phyloP scores from a whole-genome alignment of 2,797 vertebrate species.

The Carcharodon carcharias region DNA sequence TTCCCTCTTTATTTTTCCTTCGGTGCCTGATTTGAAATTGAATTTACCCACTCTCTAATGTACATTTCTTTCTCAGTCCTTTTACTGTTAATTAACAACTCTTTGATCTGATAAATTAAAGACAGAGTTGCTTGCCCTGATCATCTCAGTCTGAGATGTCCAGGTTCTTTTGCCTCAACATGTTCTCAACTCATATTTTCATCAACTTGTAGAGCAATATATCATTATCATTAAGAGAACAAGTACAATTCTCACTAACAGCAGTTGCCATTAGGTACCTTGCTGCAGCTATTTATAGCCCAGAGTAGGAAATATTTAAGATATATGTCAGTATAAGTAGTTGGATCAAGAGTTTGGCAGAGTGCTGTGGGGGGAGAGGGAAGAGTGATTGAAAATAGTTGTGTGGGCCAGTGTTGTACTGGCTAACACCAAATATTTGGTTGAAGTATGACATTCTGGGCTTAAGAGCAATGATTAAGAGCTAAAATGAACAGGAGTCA shows the following conservation, averaged over 20 bases:
- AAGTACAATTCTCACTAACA: not conserved
- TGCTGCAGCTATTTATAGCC: not conserved
- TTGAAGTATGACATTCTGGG: not conserved
- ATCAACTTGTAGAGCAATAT: not conserved
- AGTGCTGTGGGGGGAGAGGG: too few relatives aligned
- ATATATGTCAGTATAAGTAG: not conserved
- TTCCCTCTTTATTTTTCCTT: not conserved
- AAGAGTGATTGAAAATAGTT: not conserved
- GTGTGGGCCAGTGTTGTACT: too few relatives aligned
- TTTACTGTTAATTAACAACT: not conserved
- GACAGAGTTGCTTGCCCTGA: not conserved
- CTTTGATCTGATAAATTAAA: not conserved
- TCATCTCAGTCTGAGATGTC: not conserved
- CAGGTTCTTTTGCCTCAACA: not conserved
- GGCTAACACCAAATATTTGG: not conserved
- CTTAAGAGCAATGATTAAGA: not conserved
- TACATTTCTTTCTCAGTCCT: not conserved
- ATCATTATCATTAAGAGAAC: not conserved
- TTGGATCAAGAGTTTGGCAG: not conserved
- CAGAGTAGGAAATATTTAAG: not conserved
- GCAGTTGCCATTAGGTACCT: not conserved
- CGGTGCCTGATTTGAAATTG: not conserved
- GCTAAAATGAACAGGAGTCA: not conserved
- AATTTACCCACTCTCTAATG: not conserved
- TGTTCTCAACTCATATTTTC: not conserved